Evolutionary conservation across 2,113 vertebrate species (phyloP), one percentile per base, ranked within the genome.

Genomic region (Telmatochromis brichardi): DNA sequence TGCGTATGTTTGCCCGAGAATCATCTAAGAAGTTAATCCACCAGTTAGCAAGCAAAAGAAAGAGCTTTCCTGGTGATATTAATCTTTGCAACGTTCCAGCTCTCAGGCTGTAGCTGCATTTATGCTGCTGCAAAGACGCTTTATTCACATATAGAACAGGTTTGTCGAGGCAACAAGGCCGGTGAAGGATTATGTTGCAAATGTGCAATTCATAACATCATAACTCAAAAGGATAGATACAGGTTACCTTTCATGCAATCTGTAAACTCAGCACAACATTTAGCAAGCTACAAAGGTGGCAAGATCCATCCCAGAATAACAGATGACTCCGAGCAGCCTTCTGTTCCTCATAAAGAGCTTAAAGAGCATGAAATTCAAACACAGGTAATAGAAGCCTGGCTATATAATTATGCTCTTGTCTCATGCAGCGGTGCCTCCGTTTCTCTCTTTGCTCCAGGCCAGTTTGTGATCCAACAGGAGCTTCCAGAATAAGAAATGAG

Each of bases 321-420:
- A 57, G 89, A 90, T 86, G 83, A 91, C 81, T 90, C 60, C 80
- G 8, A 82, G 79, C 65, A 33, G 47, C 58, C 60, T 89, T 68
- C 50, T 55, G 11, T 51, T 88, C 26, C 83, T 82, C 85, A 88
- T 91, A 84, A 89, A 85, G 92, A 81, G 35, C 83, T 90, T 92
- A 93, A 94, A 92, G 68, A 93, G 86, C 86, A 91, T 92, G 86
- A 87, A 90, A 92, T 94, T 89, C 80, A 93, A 90, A 94, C 83
- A 80, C 80, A 89, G 87, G 89, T 94, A 93, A 91, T 90, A 54
- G 58, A 92, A 54, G 76, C 71, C 42, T 5, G 60, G 53, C 78
- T 87, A 40, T 73, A 90, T 93, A 92, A 92, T 92, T 89, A 93
- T 35, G 68, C 82, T 90, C 45, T 71, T 60, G 78, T 89, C 81